Percentiles rank a stretch among this genome's conserved stretches.
Evolutionary conservation across 2,113 vertebrate genomes (phyloP).

Genomic region (Ursus arctos): DNA sequence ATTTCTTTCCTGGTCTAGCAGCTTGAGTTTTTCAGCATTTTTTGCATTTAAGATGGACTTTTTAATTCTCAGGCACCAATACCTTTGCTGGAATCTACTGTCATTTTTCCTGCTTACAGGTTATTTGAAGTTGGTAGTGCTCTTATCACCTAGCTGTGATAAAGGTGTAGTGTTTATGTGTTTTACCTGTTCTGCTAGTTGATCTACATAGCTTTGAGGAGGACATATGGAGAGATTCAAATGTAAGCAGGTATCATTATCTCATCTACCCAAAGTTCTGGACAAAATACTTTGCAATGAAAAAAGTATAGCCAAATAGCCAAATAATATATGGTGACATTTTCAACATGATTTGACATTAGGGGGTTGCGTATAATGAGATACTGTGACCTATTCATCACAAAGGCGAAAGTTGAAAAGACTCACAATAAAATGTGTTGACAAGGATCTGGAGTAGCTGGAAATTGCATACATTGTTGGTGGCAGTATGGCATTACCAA

Average conservation of each 20-base stretch:
- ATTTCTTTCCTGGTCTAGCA: not conserved
- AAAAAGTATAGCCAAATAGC: not conserved
- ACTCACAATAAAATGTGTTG: not conserved
- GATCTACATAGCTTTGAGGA: not conserved
- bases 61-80: not conserved
- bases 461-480: not conserved
- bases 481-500: not conserved
- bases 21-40: not conserved
- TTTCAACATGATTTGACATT: not conserved
- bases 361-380: not conserved
- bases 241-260: not conserved
- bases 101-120: not conserved
- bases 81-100: not conserved
- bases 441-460: not conserved
- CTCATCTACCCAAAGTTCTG: not conserved
- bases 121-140: not conserved
- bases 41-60: not conserved
- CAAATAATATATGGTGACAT: not conserved
- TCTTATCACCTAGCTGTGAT: not conserved
- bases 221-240: not conserved
- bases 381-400: not conserved
- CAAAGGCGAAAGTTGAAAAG: not conserved
- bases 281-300: not conserved
- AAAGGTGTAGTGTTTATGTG: not conserved
- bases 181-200: not conserved